phyloP scores from a whole-genome alignment of 1,140 invertebrate species.

The Brachionus koreanus region DNA sequence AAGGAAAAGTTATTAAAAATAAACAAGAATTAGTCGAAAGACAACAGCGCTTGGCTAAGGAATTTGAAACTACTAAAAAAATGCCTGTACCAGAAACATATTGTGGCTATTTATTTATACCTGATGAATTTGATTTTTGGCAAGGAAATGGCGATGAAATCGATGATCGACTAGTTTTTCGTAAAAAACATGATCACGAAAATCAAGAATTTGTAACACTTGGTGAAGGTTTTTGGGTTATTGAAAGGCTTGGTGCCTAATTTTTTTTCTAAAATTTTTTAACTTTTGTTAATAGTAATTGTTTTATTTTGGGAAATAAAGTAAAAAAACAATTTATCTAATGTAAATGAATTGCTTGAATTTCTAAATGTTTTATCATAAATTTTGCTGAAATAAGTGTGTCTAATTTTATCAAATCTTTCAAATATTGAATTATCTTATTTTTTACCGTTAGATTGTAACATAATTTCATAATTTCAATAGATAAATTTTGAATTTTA shows the following conservation, averaged over 20 bases:
- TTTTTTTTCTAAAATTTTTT: not conserved
- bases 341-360: too few species aligned
- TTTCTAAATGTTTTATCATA: too few species aligned
- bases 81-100: not conserved
- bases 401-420: too few species aligned
- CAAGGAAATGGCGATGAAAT: conserved; percentile 8
- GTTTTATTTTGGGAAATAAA: too few species aligned
- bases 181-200: not conserved
- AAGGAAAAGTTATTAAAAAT: conserved; percentile 24
- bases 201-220: not conserved
- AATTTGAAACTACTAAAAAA: not conserved
- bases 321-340: too few species aligned
- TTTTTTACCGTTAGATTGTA: too few species aligned
- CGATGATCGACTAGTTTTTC: conserved; percentile 14
- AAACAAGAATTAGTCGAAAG: conserved; percentile 16
- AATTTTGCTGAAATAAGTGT: too few species aligned
- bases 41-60: not conserved
- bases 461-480: too few species aligned
- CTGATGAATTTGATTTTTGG: conserved; percentile 42
- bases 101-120: not conserved
- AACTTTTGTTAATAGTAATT: too few species aligned
- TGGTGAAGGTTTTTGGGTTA: conserved; percentile 10
- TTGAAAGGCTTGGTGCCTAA: conserved; percentile 33
- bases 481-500: too few species aligned
- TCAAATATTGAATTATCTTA: too few species aligned